Evolutionary conservation across 1,140 invertebrate species (phyloP).

Genomic region (Tetramorium simillimum): DNA sequence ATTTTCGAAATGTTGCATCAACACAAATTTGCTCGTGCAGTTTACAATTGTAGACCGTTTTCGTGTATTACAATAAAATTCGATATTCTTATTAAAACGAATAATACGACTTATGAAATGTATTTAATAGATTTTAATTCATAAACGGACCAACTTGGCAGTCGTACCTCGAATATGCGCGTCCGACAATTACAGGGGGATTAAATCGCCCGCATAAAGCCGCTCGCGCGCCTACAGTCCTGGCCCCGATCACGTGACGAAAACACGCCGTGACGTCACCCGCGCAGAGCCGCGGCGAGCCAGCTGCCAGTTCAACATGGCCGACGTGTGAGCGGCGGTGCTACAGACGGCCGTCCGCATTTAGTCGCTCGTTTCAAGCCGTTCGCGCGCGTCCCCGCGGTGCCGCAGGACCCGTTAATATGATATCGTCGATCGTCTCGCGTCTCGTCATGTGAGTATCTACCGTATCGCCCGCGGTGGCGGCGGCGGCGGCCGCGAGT

Average conservation of each 20-base stretch:
- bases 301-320: slow-evolving; percentile 84
- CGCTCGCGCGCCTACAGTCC: slow-evolving; percentile 42
- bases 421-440: slow-evolving; percentile 91
- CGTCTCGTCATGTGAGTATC: slow-evolving; percentile 91
- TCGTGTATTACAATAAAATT: no score
- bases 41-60: no score
- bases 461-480: not conserved
- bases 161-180: no score
- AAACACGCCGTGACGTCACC: slow-evolving; percentile 83
- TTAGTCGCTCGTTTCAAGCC: slow-evolving; percentile 74
- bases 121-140: no score
- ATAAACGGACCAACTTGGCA: no score
- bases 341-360: slow-evolving; percentile 77
- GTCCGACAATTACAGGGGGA: no score
- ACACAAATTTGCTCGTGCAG: no score
- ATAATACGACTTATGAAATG: no score
- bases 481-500: not conserved
- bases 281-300: slow-evolving; percentile 77
- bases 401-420: slow-evolving; percentile 81
- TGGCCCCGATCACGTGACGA: slow-evolving; percentile 81
- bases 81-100: no score
- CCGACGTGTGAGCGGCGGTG: slow-evolving; percentile 82
- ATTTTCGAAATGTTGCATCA: no score
- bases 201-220: not conserved
- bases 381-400: slow-evolving; percentile 67